Conservation (phyloP, 2,113 vertebrate species). For the Xyrauchen texanus region DNA sequence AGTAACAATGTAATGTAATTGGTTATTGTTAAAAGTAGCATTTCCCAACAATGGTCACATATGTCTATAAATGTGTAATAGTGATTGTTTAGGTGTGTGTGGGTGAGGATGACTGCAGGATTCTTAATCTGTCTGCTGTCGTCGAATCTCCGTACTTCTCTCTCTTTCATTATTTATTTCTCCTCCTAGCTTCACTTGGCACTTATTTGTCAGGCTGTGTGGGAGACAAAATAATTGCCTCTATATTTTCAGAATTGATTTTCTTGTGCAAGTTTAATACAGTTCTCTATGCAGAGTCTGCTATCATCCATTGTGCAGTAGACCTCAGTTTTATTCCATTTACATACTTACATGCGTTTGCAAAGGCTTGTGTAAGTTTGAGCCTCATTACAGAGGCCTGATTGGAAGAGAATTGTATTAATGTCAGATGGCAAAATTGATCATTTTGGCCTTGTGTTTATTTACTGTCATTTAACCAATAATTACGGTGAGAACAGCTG, state of each 20-base stretch:
- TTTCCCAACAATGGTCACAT: neutral
- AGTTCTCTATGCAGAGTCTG: slow-evolving; percentile 66
- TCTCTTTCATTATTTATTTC: slow-evolving; percentile 73
- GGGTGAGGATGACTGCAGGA: neutral
- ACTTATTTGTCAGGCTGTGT: slow-evolving; percentile 75
- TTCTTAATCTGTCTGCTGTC: slow-evolving; percentile 19
- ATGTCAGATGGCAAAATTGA: neutral
- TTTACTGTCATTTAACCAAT: slow-evolving; percentile 19
- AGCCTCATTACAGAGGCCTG: slow-evolving; percentile 55
- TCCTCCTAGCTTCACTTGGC: slow-evolving; percentile 65
- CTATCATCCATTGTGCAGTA: slow-evolving; percentile 57
- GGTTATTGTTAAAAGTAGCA: neutral
- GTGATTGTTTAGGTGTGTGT: slow-evolving; percentile 33
- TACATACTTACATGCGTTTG: slow-evolving; percentile 28
- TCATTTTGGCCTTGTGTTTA: neutral
- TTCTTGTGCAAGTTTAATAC: slow-evolving; percentile 71
- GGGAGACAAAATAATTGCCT: slow-evolving; percentile 80
- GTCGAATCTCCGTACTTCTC: slow-evolving; percentile 58
- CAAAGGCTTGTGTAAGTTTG: slow-evolving; percentile 43
- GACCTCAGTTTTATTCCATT: slow-evolving; percentile 59
- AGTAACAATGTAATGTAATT: neutral
- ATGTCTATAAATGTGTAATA: slow-evolving; percentile 6
- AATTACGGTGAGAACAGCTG: neutral
- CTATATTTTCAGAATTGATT: slow-evolving; percentile 81
- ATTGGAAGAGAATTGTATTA: slow-evolving; percentile 17